A percentile compares a stretch with the other conserved stretches of the same genome.
These are phyloP conservation scores for Aurelia coerulea DNA, from an alignment of 30 jellyfish, hydroid and myxozoan species.

Conservation along the genomic window DNA sequence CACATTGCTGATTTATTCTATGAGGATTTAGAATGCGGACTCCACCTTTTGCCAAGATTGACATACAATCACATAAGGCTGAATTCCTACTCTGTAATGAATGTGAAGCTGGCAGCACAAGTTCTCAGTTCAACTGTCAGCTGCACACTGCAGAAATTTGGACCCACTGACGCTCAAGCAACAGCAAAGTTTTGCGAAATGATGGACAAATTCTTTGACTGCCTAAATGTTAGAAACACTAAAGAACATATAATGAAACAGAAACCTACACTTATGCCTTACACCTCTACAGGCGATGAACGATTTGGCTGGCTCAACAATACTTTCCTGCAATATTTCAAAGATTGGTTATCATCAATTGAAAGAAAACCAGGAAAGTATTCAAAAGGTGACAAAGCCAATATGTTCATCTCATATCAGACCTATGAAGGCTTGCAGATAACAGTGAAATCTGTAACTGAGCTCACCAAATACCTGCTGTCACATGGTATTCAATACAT, in stretches of 20 bases:
- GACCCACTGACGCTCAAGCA: conserved; percentile 23
- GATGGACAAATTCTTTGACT: conserved; percentile 8
- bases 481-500: no score
- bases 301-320: conserved; percentile 47
- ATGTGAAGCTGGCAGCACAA: conserved; percentile 50
- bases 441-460: no score
- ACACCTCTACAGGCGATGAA: conserved; percentile 22
- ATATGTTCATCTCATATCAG: no score
- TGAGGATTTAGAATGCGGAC: conserved; percentile 46
- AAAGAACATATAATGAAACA: conserved; percentile 6
- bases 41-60: conserved; percentile 7
- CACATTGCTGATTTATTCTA: conserved; percentile 15
- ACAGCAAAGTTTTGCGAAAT: conserved; percentile 36
- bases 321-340: conserved; percentile 14
- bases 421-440: no score
- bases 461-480: no score
- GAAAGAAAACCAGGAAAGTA: conserved; percentile 36
- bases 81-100: conserved; percentile 36
- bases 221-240: not conserved
- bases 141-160: conserved; percentile 13
- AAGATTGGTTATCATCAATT: conserved; percentile 22
- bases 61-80: conserved; percentile 47
- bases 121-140: conserved; percentile 35
- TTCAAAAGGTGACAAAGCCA: conserved; percentile 25
- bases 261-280: conserved; percentile 34